These are phyloP conservation scores for Gobius niger DNA, from an alignment of 2,113 vertebrate genomes.

Conservation along the genomic window DNA sequence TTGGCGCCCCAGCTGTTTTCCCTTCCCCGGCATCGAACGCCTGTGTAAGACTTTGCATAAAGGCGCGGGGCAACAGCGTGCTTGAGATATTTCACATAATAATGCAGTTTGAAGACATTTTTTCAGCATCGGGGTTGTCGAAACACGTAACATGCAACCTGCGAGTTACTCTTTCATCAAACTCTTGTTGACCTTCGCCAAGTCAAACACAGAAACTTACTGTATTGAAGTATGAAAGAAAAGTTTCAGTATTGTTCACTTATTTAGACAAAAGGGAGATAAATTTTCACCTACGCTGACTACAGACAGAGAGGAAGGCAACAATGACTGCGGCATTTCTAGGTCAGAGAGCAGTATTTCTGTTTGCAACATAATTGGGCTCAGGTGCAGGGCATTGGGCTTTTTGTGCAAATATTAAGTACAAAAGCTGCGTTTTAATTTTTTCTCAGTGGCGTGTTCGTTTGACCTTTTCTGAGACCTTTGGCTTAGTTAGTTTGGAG, in stretches of 20 bases:
- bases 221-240: neutral
- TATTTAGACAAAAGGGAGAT: neutral
- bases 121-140: neutral
- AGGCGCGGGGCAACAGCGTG: constrained; percentile 3
- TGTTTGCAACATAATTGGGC: neutral
- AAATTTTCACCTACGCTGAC: neutral
- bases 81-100: neutral
- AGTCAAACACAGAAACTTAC: neutral
- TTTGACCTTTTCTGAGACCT: neutral
- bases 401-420: neutral
- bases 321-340: constrained; percentile 8
- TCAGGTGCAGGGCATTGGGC: neutral
- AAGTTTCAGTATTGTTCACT: neutral
- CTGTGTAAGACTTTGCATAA: constrained; percentile 22
- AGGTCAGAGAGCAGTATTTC: constrained; percentile 3
- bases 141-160: neutral
- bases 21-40: constrained; percentile 26
- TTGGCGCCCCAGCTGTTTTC: constrained; percentile 28
- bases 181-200: neutral
- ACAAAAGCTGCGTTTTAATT: neutral
- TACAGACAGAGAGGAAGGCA: constrained; percentile 1
- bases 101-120: neutral
- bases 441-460: neutral
- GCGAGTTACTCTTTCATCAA: neutral
- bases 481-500: neutral